Conservation (phyloP, 2,797 vertebrate genomes). For the Poeciliopsis paucimaculata region DNA sequence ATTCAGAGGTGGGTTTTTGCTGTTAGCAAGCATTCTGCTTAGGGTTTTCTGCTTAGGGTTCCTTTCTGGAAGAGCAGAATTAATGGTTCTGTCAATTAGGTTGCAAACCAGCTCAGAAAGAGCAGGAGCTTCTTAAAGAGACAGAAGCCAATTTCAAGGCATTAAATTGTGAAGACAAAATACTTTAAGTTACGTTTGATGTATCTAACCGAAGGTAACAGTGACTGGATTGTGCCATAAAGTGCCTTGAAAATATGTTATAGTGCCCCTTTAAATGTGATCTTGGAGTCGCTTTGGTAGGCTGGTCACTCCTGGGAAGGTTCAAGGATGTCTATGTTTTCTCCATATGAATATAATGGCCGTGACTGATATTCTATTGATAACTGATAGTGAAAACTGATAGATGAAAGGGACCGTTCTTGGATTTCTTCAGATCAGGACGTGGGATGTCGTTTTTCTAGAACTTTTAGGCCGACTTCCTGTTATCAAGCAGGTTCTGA, state of each 20-base stretch:
- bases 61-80: not conserved
- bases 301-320: not conserved
- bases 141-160: too few relatives aligned
- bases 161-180: too few relatives aligned
- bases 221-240: too few relatives aligned
- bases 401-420: not conserved
- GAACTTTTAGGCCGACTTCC: not conserved
- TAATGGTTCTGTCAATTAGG: not conserved
- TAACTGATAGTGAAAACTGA: not conserved
- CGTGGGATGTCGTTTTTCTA: not conserved
- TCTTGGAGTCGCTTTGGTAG: not conserved
- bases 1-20: not conserved
- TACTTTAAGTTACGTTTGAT: too few relatives aligned
- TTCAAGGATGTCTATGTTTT: not conserved
- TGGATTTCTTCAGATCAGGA: not conserved
- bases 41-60: too few relatives aligned
- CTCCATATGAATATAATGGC: not conserved
- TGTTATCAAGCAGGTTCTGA: not conserved
- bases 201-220: too few relatives aligned
- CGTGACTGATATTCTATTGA: not conserved
- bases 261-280: not conserved
- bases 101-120: not conserved
- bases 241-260: too few relatives aligned
- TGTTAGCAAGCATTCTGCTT: not conserved
- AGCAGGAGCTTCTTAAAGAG: too few relatives aligned